These are phyloP conservation scores for Euspilapteryx auroguttella DNA, from an alignment of 2,888 invertebrate genomes.

Conservation along the genomic window DNA sequence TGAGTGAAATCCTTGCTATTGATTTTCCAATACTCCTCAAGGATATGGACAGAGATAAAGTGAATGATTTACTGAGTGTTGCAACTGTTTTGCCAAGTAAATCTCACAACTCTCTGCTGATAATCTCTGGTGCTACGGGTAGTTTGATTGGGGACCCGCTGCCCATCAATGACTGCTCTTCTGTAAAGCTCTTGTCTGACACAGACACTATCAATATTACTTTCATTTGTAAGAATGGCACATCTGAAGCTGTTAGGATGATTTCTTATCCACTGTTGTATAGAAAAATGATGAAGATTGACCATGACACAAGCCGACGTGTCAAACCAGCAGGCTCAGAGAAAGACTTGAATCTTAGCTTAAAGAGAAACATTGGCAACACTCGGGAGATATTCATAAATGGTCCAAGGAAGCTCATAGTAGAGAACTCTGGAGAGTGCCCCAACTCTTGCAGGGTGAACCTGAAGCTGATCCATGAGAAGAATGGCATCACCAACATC, in stretches of 20 bases:
- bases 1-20: conserved; percentile 56
- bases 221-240: conserved; percentile 63
- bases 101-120: conserved; percentile 63
- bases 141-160: conserved; percentile 66
- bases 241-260: conserved; percentile 52
- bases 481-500: conserved; percentile 50
- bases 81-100: conserved; percentile 51
- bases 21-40: conserved; percentile 73
- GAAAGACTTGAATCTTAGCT: conserved; percentile 55
- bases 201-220: conserved; percentile 47
- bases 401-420: conserved; percentile 65
- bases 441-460: conserved; percentile 69
- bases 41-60: conserved; percentile 72
- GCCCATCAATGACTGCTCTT: conserved; percentile 59
- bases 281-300: conserved; percentile 29
- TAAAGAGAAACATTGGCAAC: conserved; percentile 57
- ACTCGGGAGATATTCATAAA: conserved; percentile 61
- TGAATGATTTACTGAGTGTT: conserved; percentile 68
- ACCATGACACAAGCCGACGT: no score
- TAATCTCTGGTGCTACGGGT: conserved; percentile 73
- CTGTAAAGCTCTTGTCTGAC: conserved; percentile 58
- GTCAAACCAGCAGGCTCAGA: conserved; percentile 21
- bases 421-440: conserved; percentile 73
- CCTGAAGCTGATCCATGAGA: conserved; percentile 58
- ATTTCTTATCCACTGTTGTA: conserved; percentile 30